Percentiles rank a stretch among this genome's conserved stretches.
phyloP scores from a whole-genome alignment of 2,888 invertebrate genomes.

The Lapara coniferarum region DNA sequence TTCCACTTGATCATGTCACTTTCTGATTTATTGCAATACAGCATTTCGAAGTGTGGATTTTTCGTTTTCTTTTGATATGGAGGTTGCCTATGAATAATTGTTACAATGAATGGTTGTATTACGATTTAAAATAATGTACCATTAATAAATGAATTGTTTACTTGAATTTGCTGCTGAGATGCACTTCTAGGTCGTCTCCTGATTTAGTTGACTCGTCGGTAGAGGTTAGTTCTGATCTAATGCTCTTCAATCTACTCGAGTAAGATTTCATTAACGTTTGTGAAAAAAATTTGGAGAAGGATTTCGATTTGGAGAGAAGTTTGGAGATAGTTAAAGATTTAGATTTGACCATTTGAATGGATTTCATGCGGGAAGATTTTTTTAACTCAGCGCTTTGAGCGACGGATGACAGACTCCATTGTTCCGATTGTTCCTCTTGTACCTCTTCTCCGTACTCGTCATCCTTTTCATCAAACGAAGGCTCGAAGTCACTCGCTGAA shows the following conservation, averaged over 20 bases:
- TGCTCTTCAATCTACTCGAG: conserved; percentile 40
- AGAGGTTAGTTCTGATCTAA: conserved; percentile 31
- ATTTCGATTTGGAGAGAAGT: conserved; percentile 47
- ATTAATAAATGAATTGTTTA: conserved; percentile 29
- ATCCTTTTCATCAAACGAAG: conserved; percentile 31
- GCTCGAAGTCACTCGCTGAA: conserved; percentile 54
- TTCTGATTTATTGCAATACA: conserved; percentile 74
- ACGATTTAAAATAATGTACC: not conserved
- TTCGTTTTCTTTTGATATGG: conserved; percentile 28
- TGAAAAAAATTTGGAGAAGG: conserved; percentile 51
- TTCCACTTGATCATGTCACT: conserved; percentile 81
- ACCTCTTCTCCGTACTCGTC: conserved; percentile 42
- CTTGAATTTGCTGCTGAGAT: conserved; percentile 32
- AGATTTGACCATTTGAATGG: conserved; percentile 42
- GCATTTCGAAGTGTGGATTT: conserved; percentile 72
- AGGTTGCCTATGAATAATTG: not conserved
- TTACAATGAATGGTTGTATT: not conserved
- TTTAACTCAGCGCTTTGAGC: conserved; percentile 37
- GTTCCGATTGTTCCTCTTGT: conserved; percentile 51
- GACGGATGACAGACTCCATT: conserved; percentile 53
- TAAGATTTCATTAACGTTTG: conserved; percentile 46
- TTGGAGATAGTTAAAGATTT: conserved; percentile 46
- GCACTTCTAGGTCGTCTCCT: conserved; percentile 63
- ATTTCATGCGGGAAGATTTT: conserved; percentile 44
- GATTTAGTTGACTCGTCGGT: conserved; percentile 39